Base-by-base conservation (phyloP, 2,797 vertebrate genomes). In the Helarctos malayanus region DNA sequence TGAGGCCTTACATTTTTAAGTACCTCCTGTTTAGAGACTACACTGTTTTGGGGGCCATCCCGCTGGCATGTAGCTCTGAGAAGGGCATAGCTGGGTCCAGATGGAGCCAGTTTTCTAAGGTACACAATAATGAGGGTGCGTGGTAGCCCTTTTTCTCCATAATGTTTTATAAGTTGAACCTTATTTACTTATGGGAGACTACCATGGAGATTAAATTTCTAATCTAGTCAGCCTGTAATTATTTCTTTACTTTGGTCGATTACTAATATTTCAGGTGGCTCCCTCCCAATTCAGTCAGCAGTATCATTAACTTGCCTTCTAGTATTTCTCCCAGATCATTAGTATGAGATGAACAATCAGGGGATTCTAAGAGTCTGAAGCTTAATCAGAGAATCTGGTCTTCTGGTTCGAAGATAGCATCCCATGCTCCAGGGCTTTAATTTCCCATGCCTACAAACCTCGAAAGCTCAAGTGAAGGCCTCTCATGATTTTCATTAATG, bases 241-340 rank as follows among this genome's bases (percentile, higher is more conserved):
- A 49, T 71, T 63, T 96, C 29, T 93, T 95, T 86, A 80, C 68
- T 89, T 91, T 7, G 75, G 38, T 57, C 32, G 9, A 78, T 85
- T 57, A 86, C 79, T 91, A 47, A 85, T 88, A 93, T 91, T 97
- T 87, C 79, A 95, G 73, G 94, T 71, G 59, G 29, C 54, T 94
- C 27, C 47, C 29, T 89, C 73, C 68, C 75, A 92, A 49, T 45
- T 54, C 75, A 35, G 47, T 49, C 47, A 49, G 25, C 4, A 4
- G n/a, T 79, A 75, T 91, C 29, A 65, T 89, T 83, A 92, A 92
- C 71, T 90, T 25, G 4, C 57, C 49, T 89, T 89, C 92, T 92
- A 92, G 52, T 23, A 61, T 94, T 96, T 95, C 61, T 89, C 45
- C 41, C 57, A 47, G 49, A 87, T 87, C 29, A 75, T 83, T 92